Percentiles rank a stretch among this genome's conserved stretches.
Evolutionary conservation across 2,113 vertebrate genomes (phyloP).

Genomic region (Marmota monax): DNA sequence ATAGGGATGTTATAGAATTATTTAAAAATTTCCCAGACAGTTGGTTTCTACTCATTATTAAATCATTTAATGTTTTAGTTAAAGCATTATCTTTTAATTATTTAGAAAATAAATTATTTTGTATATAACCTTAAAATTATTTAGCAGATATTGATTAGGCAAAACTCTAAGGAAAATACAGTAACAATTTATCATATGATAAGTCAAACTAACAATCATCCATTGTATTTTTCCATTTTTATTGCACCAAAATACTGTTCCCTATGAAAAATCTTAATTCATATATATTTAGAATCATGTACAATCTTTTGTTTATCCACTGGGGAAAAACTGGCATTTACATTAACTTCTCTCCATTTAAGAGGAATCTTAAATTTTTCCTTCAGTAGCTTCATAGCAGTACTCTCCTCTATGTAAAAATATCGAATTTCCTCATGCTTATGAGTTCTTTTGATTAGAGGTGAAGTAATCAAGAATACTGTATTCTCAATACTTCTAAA

Average conservation of each 20-base stretch:
- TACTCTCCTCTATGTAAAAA: not conserved
- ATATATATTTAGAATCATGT: constrained; percentile 13
- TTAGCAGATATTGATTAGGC: not conserved
- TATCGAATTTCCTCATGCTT: not conserved
- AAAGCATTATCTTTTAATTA: not conserved
- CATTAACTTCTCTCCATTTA: not conserved
- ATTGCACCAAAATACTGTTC: not conserved
- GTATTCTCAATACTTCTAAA: not conserved
- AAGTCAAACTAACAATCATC: not conserved
- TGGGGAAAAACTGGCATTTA: not conserved
- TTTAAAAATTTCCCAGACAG: not conserved
- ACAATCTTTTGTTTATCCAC: not conserved
- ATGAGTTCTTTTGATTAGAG: not conserved
- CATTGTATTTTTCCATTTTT: not conserved
- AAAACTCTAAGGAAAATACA: not conserved
- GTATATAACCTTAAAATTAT: constrained; percentile 24
- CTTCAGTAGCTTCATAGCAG: not conserved
- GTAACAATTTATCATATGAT: not conserved
- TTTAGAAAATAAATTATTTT: constrained; percentile 33
- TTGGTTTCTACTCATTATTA: not conserved
- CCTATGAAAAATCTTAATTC: not conserved
- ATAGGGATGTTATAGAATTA: not conserved
- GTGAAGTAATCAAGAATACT: not conserved
- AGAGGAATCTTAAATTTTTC: not conserved
- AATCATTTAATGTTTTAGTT: constrained; percentile 41